These are phyloP conservation scores for Polydrusus tereticollis DNA, from an alignment of 2,888 invertebrate species.

Conservation along the genomic window DNA sequence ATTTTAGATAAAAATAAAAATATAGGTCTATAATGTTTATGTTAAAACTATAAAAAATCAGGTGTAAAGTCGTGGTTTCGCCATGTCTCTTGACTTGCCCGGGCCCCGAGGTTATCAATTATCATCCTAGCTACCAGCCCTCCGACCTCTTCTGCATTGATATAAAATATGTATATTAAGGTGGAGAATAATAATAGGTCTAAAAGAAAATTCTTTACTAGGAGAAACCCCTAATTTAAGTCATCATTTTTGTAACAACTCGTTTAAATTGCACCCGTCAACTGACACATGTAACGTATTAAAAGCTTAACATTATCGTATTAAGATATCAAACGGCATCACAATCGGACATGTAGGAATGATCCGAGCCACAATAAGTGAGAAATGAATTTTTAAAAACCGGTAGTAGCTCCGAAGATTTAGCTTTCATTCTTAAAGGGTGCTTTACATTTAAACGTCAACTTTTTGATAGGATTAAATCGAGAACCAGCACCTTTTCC, in stretches of 20 bases:
- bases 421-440: conserved; percentile 43
- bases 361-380: conserved; percentile 47
- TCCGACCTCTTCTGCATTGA: too few species aligned
- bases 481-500: conserved; percentile 49
- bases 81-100: too few species aligned
- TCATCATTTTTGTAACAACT: conserved; percentile 1
- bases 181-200: too few species aligned
- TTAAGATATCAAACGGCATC: conserved; percentile 53
- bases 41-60: too few species aligned
- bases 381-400: conserved; percentile 58
- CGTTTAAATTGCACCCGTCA: conserved; percentile 23
- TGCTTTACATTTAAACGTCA: conserved; percentile 55
- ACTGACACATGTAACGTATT: conserved; percentile 47
- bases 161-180: too few species aligned
- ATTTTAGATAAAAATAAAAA: too few species aligned
- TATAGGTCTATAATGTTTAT: too few species aligned
- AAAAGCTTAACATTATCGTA: conserved; percentile 52
- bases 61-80: too few species aligned
- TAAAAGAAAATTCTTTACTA: too few species aligned
- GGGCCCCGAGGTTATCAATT: too few species aligned
- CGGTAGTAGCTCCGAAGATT: conserved; percentile 56
- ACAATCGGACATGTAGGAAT: conserved; percentile 28
- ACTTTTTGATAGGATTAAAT: conserved; percentile 61
- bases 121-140: too few species aligned
- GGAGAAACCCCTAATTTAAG: too few species aligned